Evolutionary conservation across 1,140 invertebrate species (phyloP).

Genomic region (Tetramorium alpestre): DNA sequence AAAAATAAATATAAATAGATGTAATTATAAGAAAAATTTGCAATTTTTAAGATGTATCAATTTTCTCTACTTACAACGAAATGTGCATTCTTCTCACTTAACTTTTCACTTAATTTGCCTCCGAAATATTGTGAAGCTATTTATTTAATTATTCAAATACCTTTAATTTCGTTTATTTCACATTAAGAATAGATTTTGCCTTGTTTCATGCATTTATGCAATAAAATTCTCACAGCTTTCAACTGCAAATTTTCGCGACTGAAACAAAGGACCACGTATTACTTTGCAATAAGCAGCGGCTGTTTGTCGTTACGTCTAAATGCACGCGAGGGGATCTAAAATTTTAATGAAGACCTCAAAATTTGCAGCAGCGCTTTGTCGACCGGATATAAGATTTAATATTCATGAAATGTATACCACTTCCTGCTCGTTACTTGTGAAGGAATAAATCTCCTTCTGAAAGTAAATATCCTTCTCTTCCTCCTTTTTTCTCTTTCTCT

Average conservation of each 20-base stretch:
- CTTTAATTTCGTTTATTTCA: background rate
- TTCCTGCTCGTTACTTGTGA: slow-evolving; percentile 30
- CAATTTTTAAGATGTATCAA: background rate
- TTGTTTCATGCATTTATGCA: slow-evolving; percentile 23
- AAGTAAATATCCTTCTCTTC: background rate
- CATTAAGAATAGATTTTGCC: background rate
- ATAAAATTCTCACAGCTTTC: slow-evolving; percentile 23
- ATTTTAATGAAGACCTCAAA: slow-evolving; percentile 58
- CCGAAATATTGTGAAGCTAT: background rate
- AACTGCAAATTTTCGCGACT: slow-evolving; percentile 42
- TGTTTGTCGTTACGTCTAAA: slow-evolving; percentile 53
- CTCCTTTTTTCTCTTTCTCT: background rate
- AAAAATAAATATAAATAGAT: background rate
- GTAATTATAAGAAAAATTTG: slow-evolving; percentile 1
- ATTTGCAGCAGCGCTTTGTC: slow-evolving; percentile 46
- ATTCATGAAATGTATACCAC: slow-evolving; percentile 59
- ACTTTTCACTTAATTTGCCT: background rate
- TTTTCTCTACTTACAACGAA: background rate
- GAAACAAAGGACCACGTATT: slow-evolving; percentile 25
- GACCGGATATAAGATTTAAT: slow-evolving; percentile 54
- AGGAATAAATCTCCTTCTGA: slow-evolving; percentile 32
- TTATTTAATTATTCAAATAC: background rate
- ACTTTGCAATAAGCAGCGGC: slow-evolving; percentile 33
- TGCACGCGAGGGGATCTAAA: slow-evolving; percentile 27
- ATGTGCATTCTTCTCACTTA: background rate